Percentiles rank a stretch among this genome's conserved stretches.
Conservation (phyloP, 2,113 vertebrate species). For the Fukomys damarensis region DNA sequence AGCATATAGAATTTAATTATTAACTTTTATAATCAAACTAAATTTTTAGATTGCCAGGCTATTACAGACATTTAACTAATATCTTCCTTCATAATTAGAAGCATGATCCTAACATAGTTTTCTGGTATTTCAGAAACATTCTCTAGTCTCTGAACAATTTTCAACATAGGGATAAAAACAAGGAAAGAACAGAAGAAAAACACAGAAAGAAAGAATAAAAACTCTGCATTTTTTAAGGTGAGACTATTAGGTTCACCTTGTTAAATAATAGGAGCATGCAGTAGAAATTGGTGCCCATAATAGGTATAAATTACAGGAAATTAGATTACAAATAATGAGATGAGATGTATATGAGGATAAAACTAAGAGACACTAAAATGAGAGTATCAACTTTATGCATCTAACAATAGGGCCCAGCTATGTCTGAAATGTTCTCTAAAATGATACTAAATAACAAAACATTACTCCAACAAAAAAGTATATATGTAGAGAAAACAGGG, state of each 20-base stretch:
- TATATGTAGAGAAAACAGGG: background rate
- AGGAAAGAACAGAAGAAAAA: background rate
- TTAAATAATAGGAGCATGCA: background rate
- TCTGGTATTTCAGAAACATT: background rate
- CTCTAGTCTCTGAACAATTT: conserved; percentile 17
- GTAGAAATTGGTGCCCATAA: background rate
- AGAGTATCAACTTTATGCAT: background rate
- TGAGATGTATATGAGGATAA: conserved; percentile 1
- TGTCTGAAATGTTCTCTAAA: conserved; percentile 34
- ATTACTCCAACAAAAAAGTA: conserved; percentile 26
- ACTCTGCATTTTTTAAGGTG: conserved; percentile 23
- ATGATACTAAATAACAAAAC: background rate
- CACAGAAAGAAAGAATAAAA: background rate
- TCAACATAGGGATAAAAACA: background rate
- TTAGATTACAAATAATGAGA: conserved; percentile 49
- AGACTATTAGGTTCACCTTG: conserved; percentile 5
- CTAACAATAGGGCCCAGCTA: background rate
- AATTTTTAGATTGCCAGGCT: background rate
- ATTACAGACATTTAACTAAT: conserved; percentile 6
- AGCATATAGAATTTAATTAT: conserved; percentile 3
- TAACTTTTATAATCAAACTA: conserved; percentile 42
- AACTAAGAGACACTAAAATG: background rate
- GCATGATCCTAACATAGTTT: background rate
- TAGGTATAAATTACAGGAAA: conserved; percentile 45
- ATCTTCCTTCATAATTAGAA: conserved; percentile 7